Conservation (phyloP, 2,113 vertebrate genomes). For the Pseudorasbora parva region DNA sequence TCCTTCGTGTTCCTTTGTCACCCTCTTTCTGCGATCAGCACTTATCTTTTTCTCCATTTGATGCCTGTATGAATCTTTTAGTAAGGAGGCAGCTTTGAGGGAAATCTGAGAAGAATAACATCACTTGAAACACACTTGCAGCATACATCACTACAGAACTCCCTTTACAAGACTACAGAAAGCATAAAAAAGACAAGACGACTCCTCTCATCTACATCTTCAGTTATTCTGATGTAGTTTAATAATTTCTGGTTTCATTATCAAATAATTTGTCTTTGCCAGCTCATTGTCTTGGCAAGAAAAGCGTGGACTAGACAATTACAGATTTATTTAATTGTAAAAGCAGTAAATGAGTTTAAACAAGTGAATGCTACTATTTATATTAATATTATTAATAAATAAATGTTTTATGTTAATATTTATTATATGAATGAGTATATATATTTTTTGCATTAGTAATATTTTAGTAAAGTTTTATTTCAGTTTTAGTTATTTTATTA, state of each 20-base stretch:
- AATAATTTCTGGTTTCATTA: slow-evolving; percentile 48
- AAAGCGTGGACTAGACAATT: slow-evolving; percentile 5
- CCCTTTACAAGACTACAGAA: slow-evolving; percentile 1
- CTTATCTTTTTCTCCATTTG: slow-evolving; percentile 18
- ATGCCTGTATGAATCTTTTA: slow-evolving; percentile 41
- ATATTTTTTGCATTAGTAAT: background rate
- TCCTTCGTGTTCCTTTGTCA: background rate
- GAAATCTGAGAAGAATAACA: slow-evolving; percentile 18
- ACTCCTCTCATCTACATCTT: background rate
- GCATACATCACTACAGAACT: background rate
- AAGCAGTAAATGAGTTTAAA: background rate
- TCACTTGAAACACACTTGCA: slow-evolving; percentile 16
- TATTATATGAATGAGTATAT: background rate
- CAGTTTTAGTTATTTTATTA: background rate
- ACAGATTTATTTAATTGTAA: slow-evolving; percentile 3
- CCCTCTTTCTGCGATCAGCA: background rate
- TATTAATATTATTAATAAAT: background rate
- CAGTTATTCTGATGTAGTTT: slow-evolving; percentile 24
- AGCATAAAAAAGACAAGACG: background rate
- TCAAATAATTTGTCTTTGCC: slow-evolving; percentile 27
- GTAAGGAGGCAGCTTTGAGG: slow-evolving; percentile 29
- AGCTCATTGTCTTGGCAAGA: slow-evolving; percentile 18
- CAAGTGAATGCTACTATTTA: background rate
- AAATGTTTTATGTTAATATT: background rate
- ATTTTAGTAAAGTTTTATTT: background rate